phyloP scores from a whole-genome alignment of 1,140 invertebrate species.

The Drepana arcuata region DNA sequence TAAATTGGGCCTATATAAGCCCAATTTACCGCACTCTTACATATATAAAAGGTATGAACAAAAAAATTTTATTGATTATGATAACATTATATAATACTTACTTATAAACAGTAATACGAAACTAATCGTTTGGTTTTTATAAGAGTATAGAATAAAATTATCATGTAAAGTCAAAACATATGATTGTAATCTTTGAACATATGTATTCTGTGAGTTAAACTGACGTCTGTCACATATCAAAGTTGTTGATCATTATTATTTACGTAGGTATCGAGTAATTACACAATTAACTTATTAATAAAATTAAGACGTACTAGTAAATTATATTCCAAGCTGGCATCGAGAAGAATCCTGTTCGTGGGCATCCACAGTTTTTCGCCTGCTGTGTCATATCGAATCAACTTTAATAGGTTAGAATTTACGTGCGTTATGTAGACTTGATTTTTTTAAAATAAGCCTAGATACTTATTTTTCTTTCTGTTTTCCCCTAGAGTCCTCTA shows the following conservation, averaged over 20 bases:
- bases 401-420: slow-evolving; percentile 40
- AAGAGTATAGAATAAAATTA: too few relatives aligned
- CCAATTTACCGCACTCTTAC: too few relatives aligned
- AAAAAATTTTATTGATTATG: too few relatives aligned
- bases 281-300: neutral
- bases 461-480: slow-evolving; percentile 7
- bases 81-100: too few relatives aligned
- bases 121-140: too few relatives aligned
- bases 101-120: too few relatives aligned
- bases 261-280: slow-evolving; percentile 2
- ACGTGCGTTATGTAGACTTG: slow-evolving; percentile 8
- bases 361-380: slow-evolving; percentile 47
- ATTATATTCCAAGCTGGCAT: slow-evolving; percentile 50
- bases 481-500: slow-evolving; percentile 1
- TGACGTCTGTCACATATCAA: neutral
- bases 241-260: neutral
- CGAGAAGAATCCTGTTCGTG: slow-evolving; percentile 39
- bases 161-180: too few relatives aligned
- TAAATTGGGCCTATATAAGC: too few relatives aligned
- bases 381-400: slow-evolving; percentile 24
- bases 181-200: too few relatives aligned
- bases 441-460: slow-evolving; percentile 13
- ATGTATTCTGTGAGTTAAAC: too few relatives aligned
- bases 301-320: slow-evolving; percentile 4
- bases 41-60: too few relatives aligned